phyloP scores from a whole-genome alignment of 2,113 vertebrate species.

The Saimiri boliviensis region DNA sequence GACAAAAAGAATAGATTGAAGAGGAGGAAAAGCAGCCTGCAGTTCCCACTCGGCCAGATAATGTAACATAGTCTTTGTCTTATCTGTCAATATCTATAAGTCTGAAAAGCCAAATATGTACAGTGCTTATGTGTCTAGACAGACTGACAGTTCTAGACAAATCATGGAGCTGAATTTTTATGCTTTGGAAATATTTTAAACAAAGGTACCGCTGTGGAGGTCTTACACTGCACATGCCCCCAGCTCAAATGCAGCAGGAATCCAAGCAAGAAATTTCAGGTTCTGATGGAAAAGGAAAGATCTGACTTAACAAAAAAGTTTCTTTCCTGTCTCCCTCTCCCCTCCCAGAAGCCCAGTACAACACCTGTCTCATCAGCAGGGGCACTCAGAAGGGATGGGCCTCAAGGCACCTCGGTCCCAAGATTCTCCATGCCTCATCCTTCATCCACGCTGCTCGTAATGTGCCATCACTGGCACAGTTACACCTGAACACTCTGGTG shows the following conservation, averaged over 20 bases:
- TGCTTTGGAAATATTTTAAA: constrained; percentile 64
- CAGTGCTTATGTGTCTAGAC: constrained; percentile 60
- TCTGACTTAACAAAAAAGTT: constrained; percentile 85
- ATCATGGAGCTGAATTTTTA: constrained; percentile 45
- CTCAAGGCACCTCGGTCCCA: constrained; percentile 93
- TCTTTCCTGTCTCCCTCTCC: background rate
- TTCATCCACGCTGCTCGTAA: constrained; percentile 98
- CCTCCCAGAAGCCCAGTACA: constrained; percentile 74
- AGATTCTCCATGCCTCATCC: constrained; percentile 98
- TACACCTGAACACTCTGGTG: constrained; percentile 99
- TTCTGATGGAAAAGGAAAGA: constrained; percentile 78
- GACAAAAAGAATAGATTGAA: constrained; percentile 28
- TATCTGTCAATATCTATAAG: constrained; percentile 42
- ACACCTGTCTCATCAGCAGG: constrained; percentile 90
- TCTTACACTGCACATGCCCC: background rate
- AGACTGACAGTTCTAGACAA: constrained; percentile 57
- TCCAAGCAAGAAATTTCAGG: constrained; percentile 37
- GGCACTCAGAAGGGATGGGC: constrained; percentile 92
- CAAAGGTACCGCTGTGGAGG: background rate
- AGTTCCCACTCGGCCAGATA: background rate
- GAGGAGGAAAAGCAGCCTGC: background rate
- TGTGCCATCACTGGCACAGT: constrained; percentile 98
- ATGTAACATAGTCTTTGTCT: constrained; percentile 50
- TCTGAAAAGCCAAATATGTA: constrained; percentile 48
- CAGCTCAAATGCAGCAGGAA: constrained; percentile 25